phyloP scores from a whole-genome alignment of 2,797 vertebrate species.

The Muscicapa comitata region DNA sequence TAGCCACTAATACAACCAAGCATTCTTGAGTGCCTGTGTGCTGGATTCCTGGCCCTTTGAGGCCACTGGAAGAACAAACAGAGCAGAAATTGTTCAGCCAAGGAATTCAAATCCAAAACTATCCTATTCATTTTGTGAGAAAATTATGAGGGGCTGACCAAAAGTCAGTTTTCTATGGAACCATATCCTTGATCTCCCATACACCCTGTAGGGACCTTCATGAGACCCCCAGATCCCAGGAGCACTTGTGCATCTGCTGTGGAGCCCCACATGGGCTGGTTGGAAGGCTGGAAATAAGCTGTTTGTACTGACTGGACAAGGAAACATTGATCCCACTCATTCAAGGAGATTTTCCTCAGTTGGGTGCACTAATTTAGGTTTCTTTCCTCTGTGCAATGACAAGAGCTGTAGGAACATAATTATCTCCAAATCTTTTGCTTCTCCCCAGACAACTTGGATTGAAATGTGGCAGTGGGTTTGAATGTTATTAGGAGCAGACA shows the following conservation, averaged over 20 bases:
- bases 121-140: background rate
- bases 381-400: background rate
- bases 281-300: background rate
- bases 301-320: background rate
- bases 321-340: background rate
- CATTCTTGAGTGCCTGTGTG: background rate
- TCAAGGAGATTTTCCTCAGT: conserved; percentile 2
- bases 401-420: conserved; percentile 18
- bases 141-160: background rate
- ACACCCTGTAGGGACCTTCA: background rate
- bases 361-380: background rate
- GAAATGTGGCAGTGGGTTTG: background rate
- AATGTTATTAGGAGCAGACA: background rate
- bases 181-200: background rate
- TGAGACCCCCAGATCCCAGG: background rate
- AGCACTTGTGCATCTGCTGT: background rate
- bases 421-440: conserved; percentile 8
- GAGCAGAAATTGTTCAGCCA: background rate
- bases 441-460: background rate
- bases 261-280: fast-evolving
- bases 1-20: background rate
- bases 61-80: background rate
- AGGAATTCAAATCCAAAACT: background rate
- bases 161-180: background rate
- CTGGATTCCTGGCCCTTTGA: background rate